Base-by-base conservation (phyloP, 2,888 invertebrate species). In the Pristionchus maxplancki region DNA sequence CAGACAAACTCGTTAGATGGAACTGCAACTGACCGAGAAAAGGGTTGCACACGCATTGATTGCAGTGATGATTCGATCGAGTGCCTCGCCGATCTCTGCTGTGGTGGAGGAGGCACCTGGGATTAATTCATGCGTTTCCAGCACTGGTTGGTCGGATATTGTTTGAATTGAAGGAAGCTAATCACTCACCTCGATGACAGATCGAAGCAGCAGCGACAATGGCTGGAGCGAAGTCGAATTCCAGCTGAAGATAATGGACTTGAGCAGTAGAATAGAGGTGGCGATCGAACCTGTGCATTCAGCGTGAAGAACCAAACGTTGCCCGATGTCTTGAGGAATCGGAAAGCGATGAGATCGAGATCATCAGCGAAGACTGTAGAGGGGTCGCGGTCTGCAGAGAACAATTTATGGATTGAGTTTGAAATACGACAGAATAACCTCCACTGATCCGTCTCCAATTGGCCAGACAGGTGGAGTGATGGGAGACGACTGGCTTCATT, bases 271-370 rank as follows among this genome's bases (percentile, higher is more conserved):
- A 24, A 31, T 40, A 78, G 34, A 71, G 5, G 53, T 4, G 13
- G 53, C 3, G n/a, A 17, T 24, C 34, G 34, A 83, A 83, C 90
- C 87, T 90, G 71, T 8, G 89, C 89, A 40, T 89, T 90, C 20
- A 90, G 50, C 1, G 88, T 89, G 88, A 90, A 90, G 74, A 90
- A 90, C 90, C 90, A 90, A 34, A 71, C 89, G 58, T 90, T 89
- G 20, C 88, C 89, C 9, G 53, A 58, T 4, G 78, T 85, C 62
- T 82, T 87, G 67, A 90, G 58, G 20, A 89, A 87, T n/a, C 88
- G 89, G 74, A 90, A 90, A 53, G 89, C 88, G 31, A 90, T 89
- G 34, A 89, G 67, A 78, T 89, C 89, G 50, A 90, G 58, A 58
- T 90, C 85, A 15, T 85, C 85, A 1, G 85, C 85, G 13, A 40